These are phyloP conservation scores for Penaeus chinensis DNA, from an alignment of 1,140 invertebrate species.

Conservation along the genomic window DNA sequence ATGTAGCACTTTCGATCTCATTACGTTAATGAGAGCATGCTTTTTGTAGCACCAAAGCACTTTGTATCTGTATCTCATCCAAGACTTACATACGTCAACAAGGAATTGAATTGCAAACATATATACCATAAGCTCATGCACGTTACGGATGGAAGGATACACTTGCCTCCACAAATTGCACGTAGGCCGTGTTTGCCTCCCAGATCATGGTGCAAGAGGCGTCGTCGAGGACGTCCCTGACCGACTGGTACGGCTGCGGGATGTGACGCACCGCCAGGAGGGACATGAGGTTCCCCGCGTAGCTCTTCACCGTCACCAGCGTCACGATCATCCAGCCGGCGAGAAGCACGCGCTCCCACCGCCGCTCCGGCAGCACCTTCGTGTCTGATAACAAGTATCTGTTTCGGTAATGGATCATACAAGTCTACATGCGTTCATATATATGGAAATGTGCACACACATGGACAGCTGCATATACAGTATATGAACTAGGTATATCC, in stretches of 20 bases:
- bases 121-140: too few relatives aligned
- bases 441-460: too few relatives aligned
- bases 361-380: neutral
- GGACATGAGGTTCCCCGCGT: neutral
- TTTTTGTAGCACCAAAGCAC: too few relatives aligned
- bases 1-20: too few relatives aligned
- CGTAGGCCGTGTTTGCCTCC: neutral
- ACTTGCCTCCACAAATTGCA: neutral
- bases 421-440: neutral
- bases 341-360: neutral
- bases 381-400: neutral
- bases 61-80: too few relatives aligned
- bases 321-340: neutral
- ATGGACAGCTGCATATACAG: too few relatives aligned
- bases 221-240: neutral
- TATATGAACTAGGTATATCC: too few relatives aligned
- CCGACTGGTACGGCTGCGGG: constrained; percentile 7
- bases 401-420: neutral
- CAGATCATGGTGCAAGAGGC: neutral
- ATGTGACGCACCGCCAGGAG: constrained; percentile 13
- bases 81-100: too few relatives aligned
- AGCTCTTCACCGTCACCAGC: neutral
- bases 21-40: too few relatives aligned
- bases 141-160: too few relatives aligned
- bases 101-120: too few relatives aligned